Base-by-base conservation (phyloP, 2,113 vertebrate genomes). In the Scytalopus superciliaris region DNA sequence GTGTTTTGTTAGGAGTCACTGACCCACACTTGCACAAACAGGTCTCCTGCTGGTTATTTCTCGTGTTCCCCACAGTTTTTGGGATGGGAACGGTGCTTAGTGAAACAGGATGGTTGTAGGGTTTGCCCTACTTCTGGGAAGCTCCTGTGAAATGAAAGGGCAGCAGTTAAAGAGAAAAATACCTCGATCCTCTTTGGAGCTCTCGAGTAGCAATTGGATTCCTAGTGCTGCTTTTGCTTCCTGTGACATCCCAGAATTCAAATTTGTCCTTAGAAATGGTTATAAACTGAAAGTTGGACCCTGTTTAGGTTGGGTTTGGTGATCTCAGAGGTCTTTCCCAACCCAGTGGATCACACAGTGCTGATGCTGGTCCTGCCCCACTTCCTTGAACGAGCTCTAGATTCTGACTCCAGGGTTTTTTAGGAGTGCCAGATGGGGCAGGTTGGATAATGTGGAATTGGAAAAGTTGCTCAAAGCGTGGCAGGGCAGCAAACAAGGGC, bases 201-300 rank as follows among this genome's bases (percentile, higher is more conserved):
- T 76, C 40, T 53, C 0, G 1, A 63, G 3, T 4, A n/a, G 8
- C 73, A 30, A 0, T 9, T 39, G 44, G n/a, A 3, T 81, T 80
- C 77, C 50, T 33, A 27, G 47, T 12, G 57, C 49, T 12, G 21
- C 5, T 23, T 64, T 73, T 33, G 59, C 40, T 67, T 77, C n/a
- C 9, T 2, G 1, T 35, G 74, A 37, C 76, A 42, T 75, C 55
- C 76, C 31, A 15, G 21, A 87, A 50, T 3, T 4, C 75, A 16
- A 0, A 1, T 35, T 89, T 73, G 23, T 37, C 19, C 5, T 25
- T 37, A 50, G 77, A 10, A 82, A 19, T 39, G 1, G 3, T 37
- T 45, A 1, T 4, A 10, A 73, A 60, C 4, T 27, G 7, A 39
- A 19, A 14, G 19, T 21, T 50, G 67, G 76, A 14, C 22, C 42